These are phyloP conservation scores for Drosophila lacicola DNA, from an alignment of 2,888 invertebrate genomes.

Conservation along the genomic window DNA sequence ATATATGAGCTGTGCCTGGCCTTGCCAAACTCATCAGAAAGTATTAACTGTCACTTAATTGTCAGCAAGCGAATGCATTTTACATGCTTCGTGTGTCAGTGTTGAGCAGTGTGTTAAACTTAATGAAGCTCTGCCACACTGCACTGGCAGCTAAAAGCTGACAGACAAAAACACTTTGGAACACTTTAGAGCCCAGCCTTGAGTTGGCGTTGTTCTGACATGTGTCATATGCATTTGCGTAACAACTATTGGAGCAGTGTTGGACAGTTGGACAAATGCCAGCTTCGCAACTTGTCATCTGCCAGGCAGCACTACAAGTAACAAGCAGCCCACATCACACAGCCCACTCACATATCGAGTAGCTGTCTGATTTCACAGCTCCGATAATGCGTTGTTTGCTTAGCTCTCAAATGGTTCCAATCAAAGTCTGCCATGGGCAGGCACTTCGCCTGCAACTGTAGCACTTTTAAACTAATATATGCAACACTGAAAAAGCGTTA, in stretches of 20 bases:
- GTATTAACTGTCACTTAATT: slow-evolving; percentile 78
- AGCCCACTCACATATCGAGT: slow-evolving; percentile 46
- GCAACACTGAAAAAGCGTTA: neutral
- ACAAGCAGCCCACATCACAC: slow-evolving; percentile 2
- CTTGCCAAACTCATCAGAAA: slow-evolving; percentile 48
- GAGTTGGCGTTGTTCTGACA: slow-evolving; percentile 50
- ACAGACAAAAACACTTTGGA: slow-evolving; percentile 20
- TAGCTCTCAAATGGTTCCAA: slow-evolving; percentile 43
- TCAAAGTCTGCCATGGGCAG: slow-evolving; percentile 37
- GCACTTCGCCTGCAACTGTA: slow-evolving; percentile 16
- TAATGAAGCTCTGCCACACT: slow-evolving; percentile 63
- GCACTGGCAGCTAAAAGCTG: slow-evolving; percentile 23
- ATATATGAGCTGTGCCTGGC: slow-evolving; percentile 31
- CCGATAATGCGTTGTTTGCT: slow-evolving; percentile 64
- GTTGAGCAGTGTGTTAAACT: slow-evolving; percentile 39
- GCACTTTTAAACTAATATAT: slow-evolving; percentile 11
- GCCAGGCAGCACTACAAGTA: slow-evolving; percentile 3
- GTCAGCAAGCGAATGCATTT: slow-evolving; percentile 58
- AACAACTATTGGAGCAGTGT: slow-evolving; percentile 43
- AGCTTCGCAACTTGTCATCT: slow-evolving; percentile 32
- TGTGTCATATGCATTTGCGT: slow-evolving; percentile 77
- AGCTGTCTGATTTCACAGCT: slow-evolving; percentile 64
- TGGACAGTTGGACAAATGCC: slow-evolving; percentile 39
- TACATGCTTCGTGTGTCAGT: slow-evolving; percentile 28
- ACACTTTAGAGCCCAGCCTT: slow-evolving; percentile 41